phyloP scores from a whole-genome alignment of 2,113 vertebrate species.

The Cettia cetti region DNA sequence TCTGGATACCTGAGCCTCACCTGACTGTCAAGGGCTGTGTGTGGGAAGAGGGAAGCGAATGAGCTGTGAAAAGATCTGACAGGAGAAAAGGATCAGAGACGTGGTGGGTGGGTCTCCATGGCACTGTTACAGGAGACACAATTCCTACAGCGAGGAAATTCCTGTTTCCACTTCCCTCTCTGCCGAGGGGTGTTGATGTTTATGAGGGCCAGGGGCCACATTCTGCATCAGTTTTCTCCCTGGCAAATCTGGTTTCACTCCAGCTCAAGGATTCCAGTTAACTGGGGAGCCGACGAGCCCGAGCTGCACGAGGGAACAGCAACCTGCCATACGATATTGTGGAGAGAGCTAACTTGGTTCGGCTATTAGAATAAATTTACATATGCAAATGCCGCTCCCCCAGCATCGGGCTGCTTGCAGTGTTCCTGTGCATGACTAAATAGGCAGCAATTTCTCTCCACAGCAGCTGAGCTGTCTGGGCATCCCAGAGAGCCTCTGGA shows the following conservation, averaged over 20 bases:
- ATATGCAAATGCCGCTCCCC: background rate
- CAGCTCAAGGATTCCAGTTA: background rate
- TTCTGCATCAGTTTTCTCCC: background rate
- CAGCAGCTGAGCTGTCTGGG: background rate
- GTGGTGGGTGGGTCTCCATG: background rate
- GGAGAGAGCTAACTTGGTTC: background rate
- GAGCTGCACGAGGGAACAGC: background rate
- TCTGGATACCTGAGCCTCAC: background rate
- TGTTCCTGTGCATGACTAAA: background rate
- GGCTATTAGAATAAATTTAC: constrained; percentile 9
- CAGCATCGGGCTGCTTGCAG: background rate
- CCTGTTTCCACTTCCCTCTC: background rate
- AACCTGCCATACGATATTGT: background rate
- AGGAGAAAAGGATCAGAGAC: background rate
- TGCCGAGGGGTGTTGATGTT: background rate
- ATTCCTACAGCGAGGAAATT: background rate
- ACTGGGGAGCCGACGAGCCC: background rate
- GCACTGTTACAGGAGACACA: background rate
- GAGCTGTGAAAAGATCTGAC: background rate
- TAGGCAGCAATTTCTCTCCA: background rate
- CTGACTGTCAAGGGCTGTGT: background rate
- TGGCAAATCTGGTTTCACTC: background rate
- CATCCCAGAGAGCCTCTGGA: accelerated
- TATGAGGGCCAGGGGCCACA: background rate
- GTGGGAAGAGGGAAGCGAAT: background rate